These are phyloP conservation scores for Clarias pachynema DNA, from an alignment of 2,797 vertebrate species.

Conservation along the genomic window DNA sequence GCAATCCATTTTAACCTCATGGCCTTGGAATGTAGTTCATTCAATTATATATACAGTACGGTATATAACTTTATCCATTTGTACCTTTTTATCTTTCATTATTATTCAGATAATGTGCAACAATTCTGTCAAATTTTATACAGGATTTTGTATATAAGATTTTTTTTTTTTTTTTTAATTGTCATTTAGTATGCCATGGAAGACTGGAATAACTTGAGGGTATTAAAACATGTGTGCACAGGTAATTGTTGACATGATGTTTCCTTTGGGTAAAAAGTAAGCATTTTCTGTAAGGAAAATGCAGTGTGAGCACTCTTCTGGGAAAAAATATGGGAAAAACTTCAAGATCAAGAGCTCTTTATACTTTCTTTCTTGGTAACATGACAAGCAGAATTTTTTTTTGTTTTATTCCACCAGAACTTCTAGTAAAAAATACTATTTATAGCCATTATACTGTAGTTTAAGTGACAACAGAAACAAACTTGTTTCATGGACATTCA, in stretches of 20 bases:
- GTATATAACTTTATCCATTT: not conserved
- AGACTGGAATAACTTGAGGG: not conserved
- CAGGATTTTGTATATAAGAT: not conserved
- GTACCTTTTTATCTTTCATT: too few species aligned
- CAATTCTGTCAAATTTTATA: not conserved
- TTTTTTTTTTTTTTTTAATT: too few species aligned
- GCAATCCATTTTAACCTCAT: not conserved
- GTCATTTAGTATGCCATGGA: not conserved
- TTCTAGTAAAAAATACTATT: not conserved
- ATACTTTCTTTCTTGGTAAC: not conserved
- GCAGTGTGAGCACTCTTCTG: too few species aligned
- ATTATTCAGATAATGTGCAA: not conserved
- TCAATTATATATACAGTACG: not conserved
- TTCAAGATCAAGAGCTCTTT: not conserved
- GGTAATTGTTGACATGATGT: not conserved
- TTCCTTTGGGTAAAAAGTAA: not conserved
- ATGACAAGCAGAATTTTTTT: not conserved
- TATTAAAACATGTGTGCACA: not conserved
- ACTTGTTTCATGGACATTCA: not conserved
- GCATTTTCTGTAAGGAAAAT: not conserved
- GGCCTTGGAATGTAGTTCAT: not conserved
- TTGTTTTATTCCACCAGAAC: not conserved
- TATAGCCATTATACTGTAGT: not conserved
- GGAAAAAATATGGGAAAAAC: not conserved
- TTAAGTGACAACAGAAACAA: not conserved